phyloP scores from a whole-genome alignment of 1,140 invertebrate genomes.

The Proctacanthus coquilletti region DNA sequence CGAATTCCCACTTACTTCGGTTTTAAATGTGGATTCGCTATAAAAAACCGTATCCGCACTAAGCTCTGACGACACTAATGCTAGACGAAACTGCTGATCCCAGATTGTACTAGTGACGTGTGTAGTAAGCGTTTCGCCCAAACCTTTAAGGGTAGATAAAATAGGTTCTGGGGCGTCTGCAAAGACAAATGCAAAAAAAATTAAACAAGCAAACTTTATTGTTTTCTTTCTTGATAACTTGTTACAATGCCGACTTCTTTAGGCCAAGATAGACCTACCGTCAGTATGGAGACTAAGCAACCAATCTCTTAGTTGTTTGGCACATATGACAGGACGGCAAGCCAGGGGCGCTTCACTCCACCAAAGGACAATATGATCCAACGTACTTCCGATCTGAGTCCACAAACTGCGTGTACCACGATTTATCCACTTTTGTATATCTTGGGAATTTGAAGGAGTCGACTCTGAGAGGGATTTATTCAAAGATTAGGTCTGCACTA shows the following conservation, averaged over 20 bases:
- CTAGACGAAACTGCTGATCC: slow-evolving; percentile 48
- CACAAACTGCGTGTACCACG: slow-evolving; percentile 47
- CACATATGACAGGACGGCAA: slow-evolving; percentile 44
- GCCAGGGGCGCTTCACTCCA: slow-evolving; percentile 54
- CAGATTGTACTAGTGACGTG: slow-evolving; percentile 56
- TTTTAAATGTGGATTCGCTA: slow-evolving; percentile 19
- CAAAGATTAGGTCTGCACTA: too few relatives aligned
- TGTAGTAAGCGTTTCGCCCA: slow-evolving; percentile 57
- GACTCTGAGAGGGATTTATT: background rate
- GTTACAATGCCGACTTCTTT: too few relatives aligned
- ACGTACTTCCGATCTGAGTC: slow-evolving; percentile 53
- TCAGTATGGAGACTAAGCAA: slow-evolving; percentile 42
- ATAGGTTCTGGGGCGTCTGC: slow-evolving; percentile 46
- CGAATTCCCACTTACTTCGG: too few relatives aligned
- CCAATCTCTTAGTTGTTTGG: slow-evolving; percentile 51
- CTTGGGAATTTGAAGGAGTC: slow-evolving; percentile 18
- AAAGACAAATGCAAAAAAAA: slow-evolving; percentile 7
- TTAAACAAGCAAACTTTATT: background rate
- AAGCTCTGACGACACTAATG: slow-evolving; percentile 7
- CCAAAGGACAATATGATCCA: slow-evolving; percentile 66
- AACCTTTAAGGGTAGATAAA: slow-evolving; percentile 46
- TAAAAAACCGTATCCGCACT: slow-evolving; percentile 21
- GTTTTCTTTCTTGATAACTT: background rate
- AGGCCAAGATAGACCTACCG: too few relatives aligned
- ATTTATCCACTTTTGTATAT: slow-evolving; percentile 31